phyloP scores from a whole-genome alignment of 1,140 invertebrate species.

The Fragariocoptes setiger region DNA sequence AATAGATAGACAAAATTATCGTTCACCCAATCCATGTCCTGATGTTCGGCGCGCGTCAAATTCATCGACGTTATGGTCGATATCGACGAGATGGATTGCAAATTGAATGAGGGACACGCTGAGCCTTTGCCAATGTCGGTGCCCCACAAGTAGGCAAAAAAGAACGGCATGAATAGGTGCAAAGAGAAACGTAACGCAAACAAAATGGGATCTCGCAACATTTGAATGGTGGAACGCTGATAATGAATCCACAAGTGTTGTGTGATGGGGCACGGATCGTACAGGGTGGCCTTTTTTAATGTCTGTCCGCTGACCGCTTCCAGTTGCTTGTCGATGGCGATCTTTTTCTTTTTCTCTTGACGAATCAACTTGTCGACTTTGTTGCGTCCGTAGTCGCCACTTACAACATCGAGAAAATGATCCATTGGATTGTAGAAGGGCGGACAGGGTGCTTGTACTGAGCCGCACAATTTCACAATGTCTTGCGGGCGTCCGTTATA shows the following conservation, averaged over 20 bases:
- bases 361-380: neutral
- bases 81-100: neutral
- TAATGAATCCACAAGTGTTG: constrained; percentile 3
- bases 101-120: constrained; percentile 6
- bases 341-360: neutral
- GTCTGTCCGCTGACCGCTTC: neutral
- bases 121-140: constrained; percentile 2
- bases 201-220: constrained; percentile 7
- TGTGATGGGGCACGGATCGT: neutral
- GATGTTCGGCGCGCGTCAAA: neutral
- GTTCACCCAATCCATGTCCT: constrained; percentile 2
- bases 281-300: neutral
- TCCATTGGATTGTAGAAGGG: constrained; percentile 9
- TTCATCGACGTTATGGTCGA: neutral
- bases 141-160: constrained; percentile 8
- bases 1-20: constrained; percentile 8
- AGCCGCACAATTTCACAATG: neutral
- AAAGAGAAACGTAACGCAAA: constrained; percentile 1
- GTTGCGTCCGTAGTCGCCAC: constrained; percentile 6
- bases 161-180: constrained; percentile 7
- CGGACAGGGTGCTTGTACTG: constrained; percentile 4
- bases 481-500: constrained; percentile 2
- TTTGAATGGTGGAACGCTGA: constrained; percentile 3
- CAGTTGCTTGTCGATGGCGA: neutral
- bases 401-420: constrained; percentile 8